A percentile compares a stretch with the other conserved stretches of the same genome.
Evolutionary conservation across 2,797 vertebrate species (phyloP).

Genomic region (Trichosurus vulpecula): DNA sequence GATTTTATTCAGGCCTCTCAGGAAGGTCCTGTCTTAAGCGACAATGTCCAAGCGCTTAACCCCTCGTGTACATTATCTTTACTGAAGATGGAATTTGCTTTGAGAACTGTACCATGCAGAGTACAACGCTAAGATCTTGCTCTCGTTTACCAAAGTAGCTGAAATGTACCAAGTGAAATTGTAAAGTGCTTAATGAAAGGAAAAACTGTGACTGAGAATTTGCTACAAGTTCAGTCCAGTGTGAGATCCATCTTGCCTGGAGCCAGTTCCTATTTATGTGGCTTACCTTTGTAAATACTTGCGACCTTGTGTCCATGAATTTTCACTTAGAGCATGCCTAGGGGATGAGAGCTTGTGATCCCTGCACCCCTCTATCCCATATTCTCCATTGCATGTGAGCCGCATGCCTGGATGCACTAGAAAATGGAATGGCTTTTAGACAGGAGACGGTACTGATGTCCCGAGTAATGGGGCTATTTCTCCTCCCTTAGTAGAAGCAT

Average conservation of each 20-base stretch:
- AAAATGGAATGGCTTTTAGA: background rate
- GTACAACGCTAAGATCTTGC: background rate
- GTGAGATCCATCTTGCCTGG: background rate
- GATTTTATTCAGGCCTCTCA: background rate
- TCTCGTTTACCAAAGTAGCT: background rate
- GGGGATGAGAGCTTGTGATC: background rate
- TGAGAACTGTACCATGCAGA: background rate
- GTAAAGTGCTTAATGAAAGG: background rate
- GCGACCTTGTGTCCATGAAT: background rate
- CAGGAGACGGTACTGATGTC: background rate
- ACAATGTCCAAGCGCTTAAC: background rate
- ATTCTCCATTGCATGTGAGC: background rate
- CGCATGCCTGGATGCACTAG: background rate
- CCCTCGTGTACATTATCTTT: background rate
- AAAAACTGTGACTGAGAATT: background rate
- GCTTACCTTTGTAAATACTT: background rate
- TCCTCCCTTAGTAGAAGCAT: background rate
- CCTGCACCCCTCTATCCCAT: background rate
- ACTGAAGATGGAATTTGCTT: background rate
- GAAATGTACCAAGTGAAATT: background rate
- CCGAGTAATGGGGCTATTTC: background rate
- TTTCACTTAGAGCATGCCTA: background rate
- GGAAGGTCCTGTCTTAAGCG: background rate
- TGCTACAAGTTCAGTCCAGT: background rate
- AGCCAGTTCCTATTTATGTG: background rate